phyloP scores from a whole-genome alignment of 2,797 vertebrate genomes.

The Peromyscus attwateri region DNA sequence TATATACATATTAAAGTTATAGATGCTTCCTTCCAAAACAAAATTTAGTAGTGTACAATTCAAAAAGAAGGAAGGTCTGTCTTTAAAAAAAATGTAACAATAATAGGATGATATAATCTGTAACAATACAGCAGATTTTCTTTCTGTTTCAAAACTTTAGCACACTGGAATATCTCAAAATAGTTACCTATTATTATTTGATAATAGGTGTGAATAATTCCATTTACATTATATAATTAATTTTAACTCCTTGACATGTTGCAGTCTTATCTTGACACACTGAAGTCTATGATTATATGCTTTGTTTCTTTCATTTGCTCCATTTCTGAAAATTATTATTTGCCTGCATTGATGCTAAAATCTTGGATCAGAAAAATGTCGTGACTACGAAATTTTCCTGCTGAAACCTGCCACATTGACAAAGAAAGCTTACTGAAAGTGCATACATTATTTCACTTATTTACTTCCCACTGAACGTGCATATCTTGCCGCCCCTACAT shows the following conservation, averaged over 20 bases:
- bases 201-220: constrained; percentile 52
- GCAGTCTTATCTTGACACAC: not conserved
- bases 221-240: constrained; percentile 53
- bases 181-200: constrained; percentile 44
- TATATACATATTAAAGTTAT: not conserved
- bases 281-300: constrained; percentile 33
- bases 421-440: not conserved
- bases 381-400: constrained; percentile 4
- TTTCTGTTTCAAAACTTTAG: constrained; percentile 12
- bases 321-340: constrained; percentile 41
- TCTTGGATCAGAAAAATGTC: not conserved
- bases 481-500: not conserved
- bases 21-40: not conserved
- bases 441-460: not conserved
- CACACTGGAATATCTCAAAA: constrained; percentile 29
- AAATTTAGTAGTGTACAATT: not conserved
- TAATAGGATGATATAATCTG: constrained; percentile 18
- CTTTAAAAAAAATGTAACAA: not conserved
- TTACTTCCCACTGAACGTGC: not conserved
- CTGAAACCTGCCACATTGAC: constrained; percentile 6
- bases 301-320: constrained; percentile 47
- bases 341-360: not conserved
- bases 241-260: constrained; percentile 32
- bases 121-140: not conserved
- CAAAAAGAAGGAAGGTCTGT: not conserved